A percentile compares a stretch with the other conserved stretches of the same genome.
These are phyloP conservation scores for Archaeoteleia sp. DNA, from an alignment of 2,888 invertebrate species.

Conservation along the genomic window DNA sequence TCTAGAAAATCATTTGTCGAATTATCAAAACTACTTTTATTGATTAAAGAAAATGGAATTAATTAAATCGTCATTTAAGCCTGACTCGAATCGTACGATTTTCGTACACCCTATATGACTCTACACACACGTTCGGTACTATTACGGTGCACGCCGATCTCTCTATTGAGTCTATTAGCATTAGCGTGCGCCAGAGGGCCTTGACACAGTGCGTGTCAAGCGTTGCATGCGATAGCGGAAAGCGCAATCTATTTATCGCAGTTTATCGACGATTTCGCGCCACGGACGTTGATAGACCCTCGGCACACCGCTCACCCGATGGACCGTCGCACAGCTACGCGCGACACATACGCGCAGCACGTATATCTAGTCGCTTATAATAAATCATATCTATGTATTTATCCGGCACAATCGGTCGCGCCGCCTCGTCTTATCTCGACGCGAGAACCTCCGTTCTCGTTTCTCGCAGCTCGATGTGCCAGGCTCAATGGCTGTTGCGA, in stretches of 20 bases:
- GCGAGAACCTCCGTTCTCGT: conserved; percentile 39
- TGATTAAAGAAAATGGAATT: too few relatives aligned
- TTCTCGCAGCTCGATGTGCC: conserved; percentile 15
- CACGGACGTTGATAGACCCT: conserved; percentile 56
- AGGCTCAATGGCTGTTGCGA: conserved; percentile 2
- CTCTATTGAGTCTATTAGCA: conserved; percentile 68
- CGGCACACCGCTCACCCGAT: conserved; percentile 32
- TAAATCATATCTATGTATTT: conserved; percentile 50
- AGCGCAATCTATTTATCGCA: conserved; percentile 73
- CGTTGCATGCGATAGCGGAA: conserved; percentile 73
- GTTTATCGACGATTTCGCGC: conserved; percentile 69
- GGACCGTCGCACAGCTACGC: too few relatives aligned
- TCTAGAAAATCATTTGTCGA: too few relatives aligned
- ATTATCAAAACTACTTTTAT: too few relatives aligned
- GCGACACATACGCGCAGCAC: too few relatives aligned
- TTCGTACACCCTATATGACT: too few relatives aligned
- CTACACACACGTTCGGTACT: too few relatives aligned
- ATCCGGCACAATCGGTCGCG: conserved; percentile 37
- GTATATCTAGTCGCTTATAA: conserved; percentile 53
- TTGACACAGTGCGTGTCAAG: conserved; percentile 73
- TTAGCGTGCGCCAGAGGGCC: conserved; percentile 67
- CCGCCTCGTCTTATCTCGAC: conserved; percentile 25
- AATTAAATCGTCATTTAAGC: too few relatives aligned
- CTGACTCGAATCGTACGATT: too few relatives aligned
- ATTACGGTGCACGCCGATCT: conserved; percentile 38